Percentiles rank a stretch among this genome's conserved stretches.
phyloP scores from a whole-genome alignment of 2,888 invertebrate species.

The Torymus tubicola region DNA sequence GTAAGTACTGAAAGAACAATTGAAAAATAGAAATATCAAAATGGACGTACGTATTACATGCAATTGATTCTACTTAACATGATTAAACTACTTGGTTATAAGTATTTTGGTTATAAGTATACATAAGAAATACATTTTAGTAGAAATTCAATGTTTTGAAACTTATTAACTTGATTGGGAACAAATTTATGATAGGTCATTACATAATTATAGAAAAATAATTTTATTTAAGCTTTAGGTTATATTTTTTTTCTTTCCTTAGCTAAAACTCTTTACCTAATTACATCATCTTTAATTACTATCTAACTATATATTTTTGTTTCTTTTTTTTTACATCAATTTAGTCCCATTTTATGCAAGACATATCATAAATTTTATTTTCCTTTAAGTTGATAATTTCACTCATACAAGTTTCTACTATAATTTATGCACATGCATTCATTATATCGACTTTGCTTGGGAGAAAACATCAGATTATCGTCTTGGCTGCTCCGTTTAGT shows the following conservation, averaged over 20 bases:
- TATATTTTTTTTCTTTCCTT: constrained; percentile 18
- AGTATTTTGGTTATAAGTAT: constrained; percentile 63
- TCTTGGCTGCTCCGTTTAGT: constrained; percentile 55
- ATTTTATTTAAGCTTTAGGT: not conserved
- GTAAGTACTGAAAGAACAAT: constrained; percentile 73
- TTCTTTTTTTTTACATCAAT: constrained; percentile 5
- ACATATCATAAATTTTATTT: constrained; percentile 23
- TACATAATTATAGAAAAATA: not conserved
- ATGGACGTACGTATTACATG: constrained; percentile 76
- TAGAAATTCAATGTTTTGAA: constrained; percentile 44
- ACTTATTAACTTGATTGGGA: constrained; percentile 40
- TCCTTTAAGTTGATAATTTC: constrained; percentile 26
- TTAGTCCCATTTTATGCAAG: constrained; percentile 10
- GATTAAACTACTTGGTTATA: constrained; percentile 66
- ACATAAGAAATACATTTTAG: constrained; percentile 63
- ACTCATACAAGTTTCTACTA: constrained; percentile 43
- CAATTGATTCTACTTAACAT: constrained; percentile 73
- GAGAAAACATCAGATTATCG: constrained; percentile 55
- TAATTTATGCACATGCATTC: constrained; percentile 52
- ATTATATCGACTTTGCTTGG: constrained; percentile 58
- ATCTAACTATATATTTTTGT: constrained; percentile 5
- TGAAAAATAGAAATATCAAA: constrained; percentile 60
- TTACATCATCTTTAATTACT: not conserved
- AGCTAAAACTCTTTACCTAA: no score
- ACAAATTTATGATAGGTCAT: constrained; percentile 7